Evolutionary conservation across 2,113 vertebrate genomes (phyloP), one percentile per base, ranked within the genome.

Genomic region (Corythornis vintsioides): DNA sequence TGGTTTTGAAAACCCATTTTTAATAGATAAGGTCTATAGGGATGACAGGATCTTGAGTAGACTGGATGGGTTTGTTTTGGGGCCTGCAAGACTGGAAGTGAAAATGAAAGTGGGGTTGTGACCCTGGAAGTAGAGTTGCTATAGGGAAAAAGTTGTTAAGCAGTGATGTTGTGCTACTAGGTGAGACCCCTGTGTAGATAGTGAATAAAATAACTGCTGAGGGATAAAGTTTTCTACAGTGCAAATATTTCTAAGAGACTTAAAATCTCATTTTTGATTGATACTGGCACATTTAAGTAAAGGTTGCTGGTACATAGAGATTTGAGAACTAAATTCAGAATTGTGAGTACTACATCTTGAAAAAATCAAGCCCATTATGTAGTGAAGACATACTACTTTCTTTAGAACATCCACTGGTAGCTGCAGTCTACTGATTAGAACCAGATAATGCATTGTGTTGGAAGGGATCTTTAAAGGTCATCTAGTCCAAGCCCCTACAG

Each of bases 91-190:
- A 78, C 91, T 93, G 95, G 87, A 96, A 96, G 84, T 96, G 84
- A 96, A 96, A 95, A 95, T 89, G 93, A 96, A 96, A 95, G 94
- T 94, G 89, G 84, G 95, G 94, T 96, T 95, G 87, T 93, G 95
- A 96, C 94, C 93, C 89, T 93, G 95, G 91, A 95, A 94, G 91
- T 92, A 91, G 74, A 87, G 67, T 50, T 94, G 81, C 89, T 82
- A 65, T 38, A 65, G 66, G 48, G 71, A 89, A 92, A 95, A 87
- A 50, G 87, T 89, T 2, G 18, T 53, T 77, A 95, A 94, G 66
- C 71, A 75, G 59, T 76, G 78, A 89, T 73, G 87, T 76, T 87
- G 71, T 69, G 82, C 93, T 94, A 91, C 82, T 94, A 88, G 78
- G 78, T 93, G 71, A 90, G 60, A 89, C 64, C 64, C 55, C 91